These are phyloP conservation scores for Hydrolagus affinis DNA, from an alignment of 2,113 vertebrate genomes.

Conservation along the genomic window DNA sequence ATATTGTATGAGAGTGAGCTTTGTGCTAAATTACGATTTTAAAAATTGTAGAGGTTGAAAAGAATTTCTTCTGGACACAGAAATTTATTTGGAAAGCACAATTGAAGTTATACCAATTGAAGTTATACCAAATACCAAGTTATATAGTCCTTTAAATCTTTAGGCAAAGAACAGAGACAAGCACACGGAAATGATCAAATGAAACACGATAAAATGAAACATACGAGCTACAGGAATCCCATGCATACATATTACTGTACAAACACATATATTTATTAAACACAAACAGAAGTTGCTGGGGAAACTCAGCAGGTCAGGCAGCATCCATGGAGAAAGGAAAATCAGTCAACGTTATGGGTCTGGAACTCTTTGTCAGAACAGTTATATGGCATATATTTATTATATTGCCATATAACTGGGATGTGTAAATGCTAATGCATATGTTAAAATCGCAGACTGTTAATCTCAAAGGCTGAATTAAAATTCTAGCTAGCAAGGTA, in stretches of 20 bases:
- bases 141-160: not conserved
- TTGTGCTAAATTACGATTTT: too few species aligned
- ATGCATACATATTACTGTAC: not conserved
- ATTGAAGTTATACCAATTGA: too few species aligned
- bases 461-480: not conserved
- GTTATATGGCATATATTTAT: not conserved
- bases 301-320: too few species aligned
- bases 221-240: too few species aligned
- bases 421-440: not conserved
- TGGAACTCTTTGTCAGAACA: too few species aligned
- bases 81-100: not conserved
- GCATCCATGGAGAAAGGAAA: too few species aligned
- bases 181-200: not conserved
- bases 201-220: not conserved
- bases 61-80: not conserved
- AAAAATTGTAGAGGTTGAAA: not conserved
- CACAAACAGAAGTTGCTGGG: too few species aligned
- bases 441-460: not conserved
- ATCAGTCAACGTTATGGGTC: too few species aligned
- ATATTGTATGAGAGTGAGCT: too few species aligned
- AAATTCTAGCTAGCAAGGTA: not conserved
- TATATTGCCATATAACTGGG: not conserved
- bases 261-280: not conserved
- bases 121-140: too few species aligned
- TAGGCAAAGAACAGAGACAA: not conserved